Conservation (phyloP, 2,113 vertebrate genomes). For the Hypocryptadius cinnamomeus region DNA sequence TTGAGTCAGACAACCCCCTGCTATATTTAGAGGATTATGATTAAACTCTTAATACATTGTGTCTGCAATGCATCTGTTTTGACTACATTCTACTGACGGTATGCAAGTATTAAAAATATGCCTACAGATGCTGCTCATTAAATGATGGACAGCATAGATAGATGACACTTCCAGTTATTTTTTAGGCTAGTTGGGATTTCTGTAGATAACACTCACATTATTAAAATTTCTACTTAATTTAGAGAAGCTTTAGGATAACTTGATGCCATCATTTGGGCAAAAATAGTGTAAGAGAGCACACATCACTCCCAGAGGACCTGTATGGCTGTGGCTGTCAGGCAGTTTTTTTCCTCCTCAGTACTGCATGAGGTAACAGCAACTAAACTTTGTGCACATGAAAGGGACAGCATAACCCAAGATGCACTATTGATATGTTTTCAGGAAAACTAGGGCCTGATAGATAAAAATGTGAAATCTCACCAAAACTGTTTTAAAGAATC, state of each 20-base stretch:
- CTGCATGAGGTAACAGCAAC: not conserved
- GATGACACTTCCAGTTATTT: not conserved
- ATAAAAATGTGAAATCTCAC: not conserved
- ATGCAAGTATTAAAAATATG: constrained; percentile 38
- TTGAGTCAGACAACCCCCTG: constrained; percentile 29
- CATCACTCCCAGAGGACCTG: not conserved
- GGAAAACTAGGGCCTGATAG: not conserved
- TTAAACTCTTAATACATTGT: constrained; percentile 14
- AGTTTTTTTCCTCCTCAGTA: not conserved
- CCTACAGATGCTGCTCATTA: not conserved
- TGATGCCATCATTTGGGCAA: not conserved
- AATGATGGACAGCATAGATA: not conserved
- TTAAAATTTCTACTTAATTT: not conserved
- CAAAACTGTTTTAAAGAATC: not conserved
- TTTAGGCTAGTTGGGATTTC: not conserved
- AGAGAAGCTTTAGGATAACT: not conserved
- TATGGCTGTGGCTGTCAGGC: not conserved
- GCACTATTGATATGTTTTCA: not conserved
- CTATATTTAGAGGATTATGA: constrained; percentile 48
- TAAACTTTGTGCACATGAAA: not conserved
- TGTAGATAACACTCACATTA: not conserved
- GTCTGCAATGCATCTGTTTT: constrained; percentile 48
- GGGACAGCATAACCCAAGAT: not conserved
- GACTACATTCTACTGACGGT: constrained; percentile 25
- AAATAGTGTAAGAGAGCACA: not conserved